phyloP scores from a whole-genome alignment of 2,797 vertebrate species.

The Typhlichthys eigenmanni region DNA sequence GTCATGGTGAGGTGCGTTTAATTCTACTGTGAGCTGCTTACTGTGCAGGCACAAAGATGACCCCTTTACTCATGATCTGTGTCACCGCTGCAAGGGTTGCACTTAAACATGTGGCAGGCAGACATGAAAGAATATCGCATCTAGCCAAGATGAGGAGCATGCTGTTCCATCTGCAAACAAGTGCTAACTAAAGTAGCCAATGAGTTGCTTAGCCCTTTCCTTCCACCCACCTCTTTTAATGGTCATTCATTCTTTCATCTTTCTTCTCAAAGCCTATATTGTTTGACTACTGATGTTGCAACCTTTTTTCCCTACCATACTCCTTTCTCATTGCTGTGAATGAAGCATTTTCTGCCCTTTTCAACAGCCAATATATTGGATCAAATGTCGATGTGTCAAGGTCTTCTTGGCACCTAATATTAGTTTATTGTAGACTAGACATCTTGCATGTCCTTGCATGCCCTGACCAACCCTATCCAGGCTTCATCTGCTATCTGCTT shows the following conservation, averaged over 20 bases:
- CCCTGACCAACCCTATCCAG: slow-evolving; percentile 11
- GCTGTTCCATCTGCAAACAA: slow-evolving; percentile 55
- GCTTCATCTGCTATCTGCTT: slow-evolving; percentile 51
- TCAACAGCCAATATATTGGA: slow-evolving; percentile 46
- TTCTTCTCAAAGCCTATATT: slow-evolving; percentile 32
- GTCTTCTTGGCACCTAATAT: slow-evolving; percentile 51
- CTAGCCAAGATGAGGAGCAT: slow-evolving; percentile 34
- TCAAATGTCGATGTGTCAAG: slow-evolving; percentile 54
- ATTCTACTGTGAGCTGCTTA: slow-evolving; percentile 39
- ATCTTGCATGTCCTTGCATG: slow-evolving; percentile 17
- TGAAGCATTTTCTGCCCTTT: slow-evolving; percentile 40
- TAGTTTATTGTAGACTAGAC: slow-evolving; percentile 46
- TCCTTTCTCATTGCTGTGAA: slow-evolving; percentile 40
- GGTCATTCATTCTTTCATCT: slow-evolving; percentile 44
- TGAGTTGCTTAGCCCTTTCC: slow-evolving; percentile 53
- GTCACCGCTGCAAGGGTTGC: neutral
- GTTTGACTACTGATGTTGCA: slow-evolving; percentile 41
- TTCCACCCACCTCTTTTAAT: slow-evolving; percentile 3
- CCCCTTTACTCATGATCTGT: neutral
- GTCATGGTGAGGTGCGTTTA: slow-evolving; percentile 32
- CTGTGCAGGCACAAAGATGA: slow-evolving; percentile 28
- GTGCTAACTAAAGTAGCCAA: slow-evolving; percentile 34
- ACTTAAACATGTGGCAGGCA: too few species aligned
- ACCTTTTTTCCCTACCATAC: slow-evolving; percentile 51
- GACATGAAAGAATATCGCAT: too few species aligned